Base-by-base conservation (phyloP, 2,888 invertebrate genomes). In the Sphaerophoria taeniata region DNA sequence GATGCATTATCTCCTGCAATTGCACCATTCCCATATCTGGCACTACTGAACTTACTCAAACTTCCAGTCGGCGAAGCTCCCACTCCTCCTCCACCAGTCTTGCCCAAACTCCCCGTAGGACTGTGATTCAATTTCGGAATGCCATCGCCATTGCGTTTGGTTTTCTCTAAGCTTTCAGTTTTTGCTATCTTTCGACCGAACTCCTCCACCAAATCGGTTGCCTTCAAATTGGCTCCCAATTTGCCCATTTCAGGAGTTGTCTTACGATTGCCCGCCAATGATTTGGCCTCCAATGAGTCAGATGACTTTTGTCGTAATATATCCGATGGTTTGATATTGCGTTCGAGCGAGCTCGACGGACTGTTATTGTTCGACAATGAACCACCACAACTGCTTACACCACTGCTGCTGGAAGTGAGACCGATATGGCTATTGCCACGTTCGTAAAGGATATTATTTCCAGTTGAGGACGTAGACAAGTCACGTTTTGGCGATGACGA, bases 301-400 rank as follows among this genome's bases (percentile, higher is more conserved):
- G 91, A 90, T 3, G 92, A 91, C 86, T 92, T 92, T 76, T 92
- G 92, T 6, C 92, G 90, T 51, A 92, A 87, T 72, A 92, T 92
- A 87, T 92, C 92, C 49, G 92, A 92, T 70, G 92, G 92, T 87
- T 92, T 92, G 12, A 92, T 90, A 80, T 92, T 92, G 3, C 92
- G 90, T 84, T 92, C 92, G 60, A 92, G 84, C 24, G 92, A 92
- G 82, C 90, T 91, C 16, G 89, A 90, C 11, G 92, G 91, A 85
- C 91, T 92, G 24, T 92, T 91, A 61, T 87, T 87, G 67, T 87
- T 85, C 9, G 91, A 89, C 34, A 89, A 84, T 39, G 88, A 89
- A 63, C 89, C 89, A 67, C 90, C 89, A 72, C 87, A 24, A 24
- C 24, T 88, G 75, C 88, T 83, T 43, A 71, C 72, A 56, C 77